phyloP scores from a whole-genome alignment of 2,888 invertebrate genomes.

The Acronicta alni region DNA sequence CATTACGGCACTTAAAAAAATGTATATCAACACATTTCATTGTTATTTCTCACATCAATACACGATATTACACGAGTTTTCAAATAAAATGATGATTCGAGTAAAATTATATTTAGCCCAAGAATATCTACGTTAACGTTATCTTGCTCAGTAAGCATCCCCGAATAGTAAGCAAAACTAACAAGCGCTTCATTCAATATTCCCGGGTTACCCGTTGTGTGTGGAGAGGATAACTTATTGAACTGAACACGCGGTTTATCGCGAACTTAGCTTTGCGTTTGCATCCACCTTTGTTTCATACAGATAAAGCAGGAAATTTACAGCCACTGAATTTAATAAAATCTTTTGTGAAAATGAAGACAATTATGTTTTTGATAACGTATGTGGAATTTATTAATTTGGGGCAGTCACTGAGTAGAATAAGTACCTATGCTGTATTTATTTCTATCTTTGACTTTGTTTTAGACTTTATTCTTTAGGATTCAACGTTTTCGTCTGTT shows the following conservation, averaged over 20 bases:
- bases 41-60: background rate
- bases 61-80: background rate
- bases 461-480: too few relatives aligned
- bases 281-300: conserved; percentile 29
- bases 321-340: conserved; percentile 11
- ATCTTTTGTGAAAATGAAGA: conserved; percentile 10
- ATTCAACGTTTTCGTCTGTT: too few relatives aligned
- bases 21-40: background rate
- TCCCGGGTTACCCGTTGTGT: conserved; percentile 26
- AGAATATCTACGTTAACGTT: conserved; percentile 9
- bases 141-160: conserved; percentile 27
- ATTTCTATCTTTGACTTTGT: background rate
- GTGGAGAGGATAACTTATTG: conserved; percentile 46
- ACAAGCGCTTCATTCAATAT: conserved; percentile 53
- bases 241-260: conserved; percentile 43
- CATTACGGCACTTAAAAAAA: too few relatives aligned
- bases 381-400: background rate
- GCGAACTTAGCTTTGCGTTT: conserved; percentile 28
- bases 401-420: background rate
- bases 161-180: conserved; percentile 48
- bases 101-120: conserved; percentile 19
- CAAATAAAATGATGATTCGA: conserved; percentile 22
- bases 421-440: background rate
- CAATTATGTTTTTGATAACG: background rate
- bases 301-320: conserved; percentile 38